These are phyloP conservation scores for Ceratina australensis DNA, from an alignment of 1,140 invertebrate species.

Conservation along the genomic window DNA sequence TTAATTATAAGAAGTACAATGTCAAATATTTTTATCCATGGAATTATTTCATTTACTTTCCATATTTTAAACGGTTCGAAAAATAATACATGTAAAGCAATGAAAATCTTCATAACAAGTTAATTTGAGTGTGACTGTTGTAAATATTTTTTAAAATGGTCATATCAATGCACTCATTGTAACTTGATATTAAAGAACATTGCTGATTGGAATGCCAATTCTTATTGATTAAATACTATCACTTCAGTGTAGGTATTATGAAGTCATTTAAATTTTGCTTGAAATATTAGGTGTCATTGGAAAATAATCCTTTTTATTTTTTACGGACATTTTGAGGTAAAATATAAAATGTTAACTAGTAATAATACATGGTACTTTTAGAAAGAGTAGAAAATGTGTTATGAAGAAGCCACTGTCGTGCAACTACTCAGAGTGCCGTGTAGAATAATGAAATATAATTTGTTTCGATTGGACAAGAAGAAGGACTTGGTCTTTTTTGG, in stretches of 20 bases:
- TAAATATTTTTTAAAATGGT: constrained; percentile 15
- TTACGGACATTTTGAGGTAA: constrained; percentile 9
- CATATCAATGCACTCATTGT: neutral
- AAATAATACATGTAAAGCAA: neutral
- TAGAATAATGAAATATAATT: constrained; percentile 22
- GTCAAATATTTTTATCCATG: constrained; percentile 2
- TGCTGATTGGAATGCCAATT: neutral
- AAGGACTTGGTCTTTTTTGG: neutral
- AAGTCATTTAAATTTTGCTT: neutral
- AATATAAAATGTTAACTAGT: constrained; percentile 27
- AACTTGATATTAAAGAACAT: neutral
- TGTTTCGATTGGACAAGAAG: constrained; percentile 6
- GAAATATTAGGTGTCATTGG: neutral
- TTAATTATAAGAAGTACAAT: neutral
- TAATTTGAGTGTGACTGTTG: neutral
- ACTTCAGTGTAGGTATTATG: constrained; percentile 5
- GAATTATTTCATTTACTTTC: neutral
- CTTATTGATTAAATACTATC: neutral
- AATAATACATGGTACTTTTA: constrained; percentile 39
- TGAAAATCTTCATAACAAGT: neutral
- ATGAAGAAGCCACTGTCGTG: neutral
- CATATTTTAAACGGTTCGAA: constrained; percentile 1
- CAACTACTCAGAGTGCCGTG: constrained; percentile 9
- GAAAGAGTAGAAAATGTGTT: neutral
- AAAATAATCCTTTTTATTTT: neutral